A percentile compares a stretch with the other conserved stretches of the same genome.
phyloP scores from a whole-genome alignment of 2,797 vertebrate genomes.

The Melanotaenia parkinsoni region DNA sequence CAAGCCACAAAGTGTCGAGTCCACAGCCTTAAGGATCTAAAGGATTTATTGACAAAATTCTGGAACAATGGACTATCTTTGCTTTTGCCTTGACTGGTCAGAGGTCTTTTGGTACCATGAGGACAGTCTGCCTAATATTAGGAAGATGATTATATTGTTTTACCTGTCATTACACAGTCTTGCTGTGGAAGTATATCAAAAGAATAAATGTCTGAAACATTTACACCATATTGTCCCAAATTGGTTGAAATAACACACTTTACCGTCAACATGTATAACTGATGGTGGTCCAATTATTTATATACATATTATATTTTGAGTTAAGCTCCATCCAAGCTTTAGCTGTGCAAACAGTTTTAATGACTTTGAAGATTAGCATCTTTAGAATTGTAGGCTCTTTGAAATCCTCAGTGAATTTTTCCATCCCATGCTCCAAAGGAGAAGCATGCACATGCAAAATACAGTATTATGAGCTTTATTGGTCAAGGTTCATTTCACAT shows the following conservation, averaged over 20 bases:
- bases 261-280: neutral
- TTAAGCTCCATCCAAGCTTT: conserved; percentile 58
- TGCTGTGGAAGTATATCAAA: too few species aligned
- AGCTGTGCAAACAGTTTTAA: conserved; percentile 61
- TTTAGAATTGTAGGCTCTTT: conserved; percentile 61
- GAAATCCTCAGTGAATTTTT: conserved; percentile 61
- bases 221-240: neutral
- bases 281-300: conserved; percentile 2
- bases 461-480: conserved; percentile 31
- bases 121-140: too few species aligned
- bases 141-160: too few species aligned
- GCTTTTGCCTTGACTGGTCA: too few species aligned
- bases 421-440: conserved; percentile 34
- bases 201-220: neutral
- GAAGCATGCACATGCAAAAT: conserved; percentile 20
- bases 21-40: too few species aligned
- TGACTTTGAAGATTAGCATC: conserved; percentile 72
- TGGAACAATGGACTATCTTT: too few species aligned
- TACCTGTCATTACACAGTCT: too few species aligned
- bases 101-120: too few species aligned
- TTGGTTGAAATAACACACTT: neutral
- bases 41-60: too few species aligned
- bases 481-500: conserved; percentile 27
- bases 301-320: conserved; percentile 23
- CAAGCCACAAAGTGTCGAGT: too few species aligned